Conservation (phyloP, 2,113 vertebrate genomes). For the Rhynchomys soricoides region DNA sequence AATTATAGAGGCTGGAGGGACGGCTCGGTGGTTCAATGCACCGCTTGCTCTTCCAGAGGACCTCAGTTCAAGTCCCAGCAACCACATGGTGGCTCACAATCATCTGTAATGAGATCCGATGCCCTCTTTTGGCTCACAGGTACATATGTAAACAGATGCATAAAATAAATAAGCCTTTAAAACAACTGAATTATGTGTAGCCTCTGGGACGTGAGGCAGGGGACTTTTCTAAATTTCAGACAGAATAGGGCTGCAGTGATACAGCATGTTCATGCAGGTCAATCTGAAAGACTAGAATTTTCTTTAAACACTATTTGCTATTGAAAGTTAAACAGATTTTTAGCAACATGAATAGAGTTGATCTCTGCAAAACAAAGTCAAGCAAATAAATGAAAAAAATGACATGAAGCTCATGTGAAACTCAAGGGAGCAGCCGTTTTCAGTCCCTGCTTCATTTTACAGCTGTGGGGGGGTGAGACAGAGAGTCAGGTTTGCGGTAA, state of each 20-base stretch:
- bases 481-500: fast-evolving
- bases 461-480: too few relatives aligned
- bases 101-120: too few relatives aligned
- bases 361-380: constrained; percentile 88
- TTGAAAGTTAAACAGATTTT: constrained; percentile 89
- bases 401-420: background rate
- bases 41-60: too few relatives aligned
- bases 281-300: constrained; percentile 89
- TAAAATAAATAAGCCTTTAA: too few relatives aligned
- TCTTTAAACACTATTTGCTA: constrained; percentile 92
- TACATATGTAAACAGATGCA: too few relatives aligned
- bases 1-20: background rate
- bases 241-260: constrained; percentile 79
- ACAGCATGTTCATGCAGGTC: constrained; percentile 87
- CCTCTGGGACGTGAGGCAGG: background rate
- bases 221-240: constrained; percentile 65
- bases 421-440: background rate
- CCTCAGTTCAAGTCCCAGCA: too few relatives aligned
- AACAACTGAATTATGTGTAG: background rate
- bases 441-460: too few relatives aligned
- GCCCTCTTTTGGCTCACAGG: too few relatives aligned
- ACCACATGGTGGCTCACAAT: too few relatives aligned
- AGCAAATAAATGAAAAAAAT: background rate
- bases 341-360: constrained; percentile 94
- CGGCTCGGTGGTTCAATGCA: too few relatives aligned